Evolutionary conservation across 1,140 invertebrate genomes (phyloP).

Genomic region (Diuraphis noxia): DNA sequence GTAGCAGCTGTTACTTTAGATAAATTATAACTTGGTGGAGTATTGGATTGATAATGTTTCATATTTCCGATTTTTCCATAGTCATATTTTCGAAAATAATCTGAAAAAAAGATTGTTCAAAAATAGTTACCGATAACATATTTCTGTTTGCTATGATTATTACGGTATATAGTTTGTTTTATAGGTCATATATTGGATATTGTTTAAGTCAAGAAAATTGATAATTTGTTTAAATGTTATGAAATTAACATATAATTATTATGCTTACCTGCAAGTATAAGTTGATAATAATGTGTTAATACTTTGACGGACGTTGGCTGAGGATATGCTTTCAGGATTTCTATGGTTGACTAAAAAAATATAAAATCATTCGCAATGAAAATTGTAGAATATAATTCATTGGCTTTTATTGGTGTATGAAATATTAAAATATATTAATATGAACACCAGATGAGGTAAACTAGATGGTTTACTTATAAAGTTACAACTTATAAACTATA

Average conservation of each 20-base stretch:
- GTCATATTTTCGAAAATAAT: constrained; percentile 57
- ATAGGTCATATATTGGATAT: neutral
- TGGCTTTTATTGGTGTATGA: neutral
- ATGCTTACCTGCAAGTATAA: neutral
- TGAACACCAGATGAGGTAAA: neutral
- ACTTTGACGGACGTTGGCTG: constrained; percentile 36
- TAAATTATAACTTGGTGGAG: constrained; percentile 66
- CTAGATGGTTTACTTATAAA: neutral
- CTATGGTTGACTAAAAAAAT: neutral
- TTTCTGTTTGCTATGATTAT: neutral
- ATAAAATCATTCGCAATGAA: neutral
- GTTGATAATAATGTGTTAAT: constrained; percentile 20
- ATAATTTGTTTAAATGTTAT: neutral
- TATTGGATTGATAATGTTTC: constrained; percentile 62
- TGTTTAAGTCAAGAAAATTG: neutral
- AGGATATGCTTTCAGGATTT: constrained; percentile 6
- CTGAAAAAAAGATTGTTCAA: constrained; percentile 39
- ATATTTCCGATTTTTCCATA: constrained; percentile 61
- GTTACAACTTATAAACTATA: no score
- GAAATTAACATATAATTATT: neutral
- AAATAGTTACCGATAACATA: neutral
- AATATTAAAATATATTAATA: constrained; percentile 11
- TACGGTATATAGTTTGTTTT: neutral
- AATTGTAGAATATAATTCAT: neutral
- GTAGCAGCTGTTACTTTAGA: constrained; percentile 68